A percentile compares a stretch with the other conserved stretches of the same genome.
Evolutionary conservation across 2,113 vertebrate genomes (phyloP).

Genomic region (Stercorarius parasiticus): DNA sequence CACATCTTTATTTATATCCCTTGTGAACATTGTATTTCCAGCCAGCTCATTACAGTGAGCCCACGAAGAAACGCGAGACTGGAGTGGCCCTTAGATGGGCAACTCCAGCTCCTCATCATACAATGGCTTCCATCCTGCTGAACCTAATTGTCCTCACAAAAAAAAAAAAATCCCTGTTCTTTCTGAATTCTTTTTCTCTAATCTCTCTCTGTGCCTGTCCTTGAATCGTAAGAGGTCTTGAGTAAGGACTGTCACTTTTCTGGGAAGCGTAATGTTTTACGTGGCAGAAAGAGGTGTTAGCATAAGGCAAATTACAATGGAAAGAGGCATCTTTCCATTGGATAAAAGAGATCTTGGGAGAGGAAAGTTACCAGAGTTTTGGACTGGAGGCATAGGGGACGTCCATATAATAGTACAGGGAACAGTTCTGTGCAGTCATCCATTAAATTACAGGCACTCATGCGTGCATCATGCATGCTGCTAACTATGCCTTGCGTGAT

Average conservation of each 20-base stretch:
- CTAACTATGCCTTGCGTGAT: background rate
- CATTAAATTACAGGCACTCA: background rate
- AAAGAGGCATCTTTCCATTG: background rate
- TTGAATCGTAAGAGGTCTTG: background rate
- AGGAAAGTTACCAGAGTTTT: background rate
- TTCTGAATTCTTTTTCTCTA: background rate
- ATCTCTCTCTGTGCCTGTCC: background rate
- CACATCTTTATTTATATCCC: background rate
- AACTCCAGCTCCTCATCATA: background rate
- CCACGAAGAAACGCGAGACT: background rate
- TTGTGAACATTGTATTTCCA: background rate
- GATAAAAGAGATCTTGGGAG: background rate
- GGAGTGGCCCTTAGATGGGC: background rate
- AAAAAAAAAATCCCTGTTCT: background rate
- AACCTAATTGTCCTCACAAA: background rate
- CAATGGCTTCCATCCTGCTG: background rate
- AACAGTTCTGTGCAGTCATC: background rate
- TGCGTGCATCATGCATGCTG: background rate
- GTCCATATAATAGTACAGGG: background rate
- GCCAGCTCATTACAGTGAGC: background rate
- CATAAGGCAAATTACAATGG: background rate
- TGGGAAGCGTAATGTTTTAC: background rate
- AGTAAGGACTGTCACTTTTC: background rate
- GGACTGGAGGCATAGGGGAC: background rate
- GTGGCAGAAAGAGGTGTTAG: background rate